Percentiles rank a stretch among this genome's conserved stretches.
Conservation (phyloP, 2,888 invertebrate genomes). For the Drosophila melanosoma region DNA sequence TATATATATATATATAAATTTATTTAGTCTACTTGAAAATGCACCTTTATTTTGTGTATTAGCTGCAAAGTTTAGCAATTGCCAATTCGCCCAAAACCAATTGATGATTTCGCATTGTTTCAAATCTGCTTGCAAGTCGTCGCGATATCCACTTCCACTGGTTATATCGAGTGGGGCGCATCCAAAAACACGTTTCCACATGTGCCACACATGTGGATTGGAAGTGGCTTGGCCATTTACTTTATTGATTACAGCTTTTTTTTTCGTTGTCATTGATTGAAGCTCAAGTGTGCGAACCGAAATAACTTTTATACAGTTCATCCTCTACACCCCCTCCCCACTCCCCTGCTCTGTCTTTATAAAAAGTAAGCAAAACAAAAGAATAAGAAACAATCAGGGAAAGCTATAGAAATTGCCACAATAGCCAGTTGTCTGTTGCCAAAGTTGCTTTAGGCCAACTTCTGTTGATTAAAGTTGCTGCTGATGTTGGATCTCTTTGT, state of each 20-base stretch:
- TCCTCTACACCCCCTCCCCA: neutral
- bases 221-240: slow-evolving; percentile 70
- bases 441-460: slow-evolving; percentile 51
- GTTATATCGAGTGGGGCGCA: slow-evolving; percentile 29
- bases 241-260: slow-evolving; percentile 73
- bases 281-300: slow-evolving; percentile 35
- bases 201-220: slow-evolving; percentile 28
- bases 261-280: slow-evolving; percentile 42
- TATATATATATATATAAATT: too few species aligned
- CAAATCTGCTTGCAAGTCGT: slow-evolving; percentile 5
- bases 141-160: neutral
- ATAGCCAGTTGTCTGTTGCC: slow-evolving; percentile 38
- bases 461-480: slow-evolving; percentile 58
- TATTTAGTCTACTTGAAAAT: neutral
- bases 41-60: neutral
- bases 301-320: slow-evolving; percentile 33
- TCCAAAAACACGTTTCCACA: slow-evolving; percentile 52
- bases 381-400: slow-evolving; percentile 36
- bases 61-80: neutral
- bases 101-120: slow-evolving; percentile 5
- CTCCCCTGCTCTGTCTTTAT: neutral
- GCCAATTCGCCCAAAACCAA: neutral
- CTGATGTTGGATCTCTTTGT: slow-evolving; percentile 14
- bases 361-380: slow-evolving; percentile 24
- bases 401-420: slow-evolving; percentile 31